These are phyloP conservation scores for Panthera leo DNA, from an alignment of 2,113 vertebrate genomes.

Conservation along the genomic window DNA sequence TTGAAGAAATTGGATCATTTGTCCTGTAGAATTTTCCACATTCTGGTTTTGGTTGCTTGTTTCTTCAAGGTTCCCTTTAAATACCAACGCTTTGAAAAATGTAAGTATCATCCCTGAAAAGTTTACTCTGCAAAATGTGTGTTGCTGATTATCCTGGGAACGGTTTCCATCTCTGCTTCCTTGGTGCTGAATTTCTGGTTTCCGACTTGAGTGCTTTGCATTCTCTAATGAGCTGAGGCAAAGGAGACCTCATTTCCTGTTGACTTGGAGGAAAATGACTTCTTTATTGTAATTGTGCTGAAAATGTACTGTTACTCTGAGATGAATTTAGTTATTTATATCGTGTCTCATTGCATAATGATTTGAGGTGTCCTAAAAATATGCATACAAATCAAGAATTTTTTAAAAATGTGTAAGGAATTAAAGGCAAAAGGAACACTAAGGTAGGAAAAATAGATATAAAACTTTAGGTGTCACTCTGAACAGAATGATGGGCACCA, in stretches of 20 bases:
- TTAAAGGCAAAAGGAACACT: background rate
- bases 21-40: background rate
- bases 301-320: background rate
- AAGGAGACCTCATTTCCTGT: conserved; percentile 33
- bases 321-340: background rate
- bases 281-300: background rate
- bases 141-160: background rate
- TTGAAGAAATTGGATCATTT: background rate
- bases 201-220: background rate
- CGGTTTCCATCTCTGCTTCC: background rate
- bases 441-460: background rate
- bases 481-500: background rate
- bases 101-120: background rate
- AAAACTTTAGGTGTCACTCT: background rate
- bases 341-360: background rate
- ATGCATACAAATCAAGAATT: background rate
- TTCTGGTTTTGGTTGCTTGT: background rate
- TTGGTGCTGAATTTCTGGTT: conserved; percentile 35
- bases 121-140: background rate
- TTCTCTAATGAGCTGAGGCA: conserved; percentile 17
- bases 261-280: background rate
- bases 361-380: background rate
- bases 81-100: background rate
- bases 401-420: background rate
- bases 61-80: background rate